Evolutionary conservation across 2,888 invertebrate genomes (phyloP).

Genomic region (Platycheirus rosarum): DNA sequence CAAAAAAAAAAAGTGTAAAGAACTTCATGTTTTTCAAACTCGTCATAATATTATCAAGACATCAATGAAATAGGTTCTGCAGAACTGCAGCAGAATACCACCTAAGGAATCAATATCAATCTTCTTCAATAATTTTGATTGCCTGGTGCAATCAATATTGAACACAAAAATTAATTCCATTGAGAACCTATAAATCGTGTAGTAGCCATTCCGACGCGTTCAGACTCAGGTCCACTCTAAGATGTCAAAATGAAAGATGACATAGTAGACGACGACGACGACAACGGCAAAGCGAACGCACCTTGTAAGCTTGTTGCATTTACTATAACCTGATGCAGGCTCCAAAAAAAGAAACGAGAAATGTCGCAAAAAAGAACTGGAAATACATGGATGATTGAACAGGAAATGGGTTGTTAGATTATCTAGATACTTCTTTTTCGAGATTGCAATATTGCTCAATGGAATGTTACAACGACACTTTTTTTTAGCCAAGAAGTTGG

Average conservation of each 20-base stretch:
- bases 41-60: neutral
- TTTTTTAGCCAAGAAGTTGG: constrained; percentile 54
- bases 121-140: constrained; percentile 3
- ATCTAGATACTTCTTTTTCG: constrained; percentile 36
- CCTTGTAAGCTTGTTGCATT: constrained; percentile 22
- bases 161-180: constrained; percentile 28
- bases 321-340: constrained; percentile 3
- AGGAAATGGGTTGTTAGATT: constrained; percentile 63
- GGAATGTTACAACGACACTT: constrained; percentile 70
- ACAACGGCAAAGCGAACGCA: constrained; percentile 29
- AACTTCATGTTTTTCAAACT: neutral
- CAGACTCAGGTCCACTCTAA: constrained; percentile 13
- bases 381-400: constrained; percentile 64
- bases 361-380: constrained; percentile 34
- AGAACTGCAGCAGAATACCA: constrained; percentile 4
- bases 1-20: constrained; percentile 6
- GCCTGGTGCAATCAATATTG: constrained; percentile 26
- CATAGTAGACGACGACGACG: constrained; percentile 21
- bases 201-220: constrained; percentile 16
- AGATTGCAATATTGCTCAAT: constrained; percentile 63
- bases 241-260: constrained; percentile 62
- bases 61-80: constrained; percentile 2
- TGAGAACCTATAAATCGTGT: constrained; percentile 45
- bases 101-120: constrained; percentile 35
- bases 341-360: constrained; percentile 29